Percentiles rank a stretch among this genome's conserved stretches.
phyloP scores from a whole-genome alignment of 2,888 invertebrate genomes.

The Campaea margaritaria region DNA sequence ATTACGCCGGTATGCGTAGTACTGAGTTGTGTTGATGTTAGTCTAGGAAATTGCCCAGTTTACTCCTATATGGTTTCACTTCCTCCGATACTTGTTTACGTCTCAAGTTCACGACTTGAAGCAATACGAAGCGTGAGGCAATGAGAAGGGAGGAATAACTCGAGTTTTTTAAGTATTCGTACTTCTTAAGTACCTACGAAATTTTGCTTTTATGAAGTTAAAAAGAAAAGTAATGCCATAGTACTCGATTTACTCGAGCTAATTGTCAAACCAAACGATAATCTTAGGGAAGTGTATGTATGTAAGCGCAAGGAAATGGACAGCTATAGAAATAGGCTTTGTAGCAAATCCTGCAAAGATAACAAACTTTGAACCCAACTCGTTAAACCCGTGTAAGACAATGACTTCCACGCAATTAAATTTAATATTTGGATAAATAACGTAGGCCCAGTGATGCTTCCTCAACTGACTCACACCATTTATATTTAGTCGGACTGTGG shows the following conservation, averaged over 20 bases:
- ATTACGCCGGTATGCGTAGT: not conserved
- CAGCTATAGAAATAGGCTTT: too few species aligned
- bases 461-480: constrained; percentile 14
- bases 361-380: too few species aligned
- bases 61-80: not conserved
- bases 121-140: constrained; percentile 5
- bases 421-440: not conserved
- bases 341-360: too few species aligned
- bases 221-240: too few species aligned
- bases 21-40: not conserved
- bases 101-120: not conserved
- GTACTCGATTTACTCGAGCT: too few species aligned
- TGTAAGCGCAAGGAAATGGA: too few species aligned
- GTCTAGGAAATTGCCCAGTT: not conserved
- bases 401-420: too few species aligned
- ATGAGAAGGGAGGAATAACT: too few species aligned
- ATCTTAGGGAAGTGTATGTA: too few species aligned
- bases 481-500: constrained; percentile 12
- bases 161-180: not conserved
- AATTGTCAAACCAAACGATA: too few species aligned
- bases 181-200: not conserved
- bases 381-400: too few species aligned
- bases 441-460: not conserved
- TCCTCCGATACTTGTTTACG: not conserved
- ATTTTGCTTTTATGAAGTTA: too few species aligned